Evolutionary conservation across 2,797 vertebrate species (phyloP).

Genomic region (Pseudocheirus occidentalis): DNA sequence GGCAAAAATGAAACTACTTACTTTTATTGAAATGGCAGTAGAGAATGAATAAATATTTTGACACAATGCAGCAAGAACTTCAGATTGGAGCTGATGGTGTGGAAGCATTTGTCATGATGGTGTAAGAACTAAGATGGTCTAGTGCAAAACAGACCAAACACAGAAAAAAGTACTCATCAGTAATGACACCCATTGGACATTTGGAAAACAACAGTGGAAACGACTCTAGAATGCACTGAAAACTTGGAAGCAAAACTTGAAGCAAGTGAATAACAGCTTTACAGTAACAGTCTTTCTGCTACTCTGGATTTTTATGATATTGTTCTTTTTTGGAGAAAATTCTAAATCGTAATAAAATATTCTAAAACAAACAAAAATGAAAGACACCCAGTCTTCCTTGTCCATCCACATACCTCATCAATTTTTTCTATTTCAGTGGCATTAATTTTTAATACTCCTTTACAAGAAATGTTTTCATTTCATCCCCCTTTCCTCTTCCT

Average conservation of each 20-base stretch:
- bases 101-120: slow-evolving; percentile 97
- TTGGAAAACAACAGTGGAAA: slow-evolving; percentile 97
- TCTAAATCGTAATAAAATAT: slow-evolving; percentile 41
- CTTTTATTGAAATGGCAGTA: slow-evolving; percentile 99
- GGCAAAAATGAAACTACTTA: slow-evolving; percentile 97
- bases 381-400: neutral
- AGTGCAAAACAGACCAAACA: slow-evolving; percentile 99
- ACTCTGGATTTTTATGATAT: slow-evolving; percentile 77
- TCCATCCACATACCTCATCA: neutral
- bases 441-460: neutral
- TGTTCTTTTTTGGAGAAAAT: neutral
- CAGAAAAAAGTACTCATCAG: slow-evolving; percentile 96
- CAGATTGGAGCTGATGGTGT: slow-evolving; percentile 96
- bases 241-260: slow-evolving; percentile 94
- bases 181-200: slow-evolving; percentile 95
- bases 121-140: slow-evolving; percentile 99
- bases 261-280: slow-evolving; percentile 93
- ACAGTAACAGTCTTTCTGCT: slow-evolving; percentile 93
- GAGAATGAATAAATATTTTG: slow-evolving; percentile 98
- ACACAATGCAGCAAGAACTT: slow-evolving; percentile 97
- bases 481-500: neutral
- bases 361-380: slow-evolving; percentile 20
- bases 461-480: neutral
- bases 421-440: neutral
- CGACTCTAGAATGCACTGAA: slow-evolving; percentile 92